Percentiles rank a stretch among this genome's conserved stretches.
phyloP scores from a whole-genome alignment of 2,888 invertebrate genomes.

The Cerceris rybyensis region DNA sequence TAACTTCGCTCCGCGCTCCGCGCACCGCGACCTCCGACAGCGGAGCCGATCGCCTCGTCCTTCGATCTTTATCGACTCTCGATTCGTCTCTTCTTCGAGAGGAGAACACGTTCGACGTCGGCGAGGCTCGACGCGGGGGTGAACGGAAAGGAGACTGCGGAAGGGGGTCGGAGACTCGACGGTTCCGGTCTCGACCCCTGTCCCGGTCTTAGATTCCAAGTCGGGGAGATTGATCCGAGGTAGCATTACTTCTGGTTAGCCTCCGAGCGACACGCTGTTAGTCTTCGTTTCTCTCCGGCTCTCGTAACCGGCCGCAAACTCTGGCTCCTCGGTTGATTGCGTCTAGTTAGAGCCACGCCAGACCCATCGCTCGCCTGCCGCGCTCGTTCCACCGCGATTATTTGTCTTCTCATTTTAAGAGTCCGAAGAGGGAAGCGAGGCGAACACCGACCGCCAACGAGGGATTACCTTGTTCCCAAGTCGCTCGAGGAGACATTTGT shows the following conservation, averaged over 20 bases:
- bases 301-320: slow-evolving; percentile 73
- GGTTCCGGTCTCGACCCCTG: slow-evolving; percentile 29
- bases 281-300: slow-evolving; percentile 79
- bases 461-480: slow-evolving; percentile 34
- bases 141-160: neutral
- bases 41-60: slow-evolving; percentile 77
- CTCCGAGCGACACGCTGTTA: slow-evolving; percentile 79
- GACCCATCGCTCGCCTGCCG: slow-evolving; percentile 77
- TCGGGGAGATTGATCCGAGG: slow-evolving; percentile 79
- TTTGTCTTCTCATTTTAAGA: slow-evolving; percentile 79
- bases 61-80: slow-evolving; percentile 72
- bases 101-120: no score
- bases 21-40: slow-evolving; percentile 60
- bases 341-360: slow-evolving; percentile 80
- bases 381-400: slow-evolving; percentile 74
- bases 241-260: slow-evolving; percentile 81
- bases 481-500: slow-evolving; percentile 35
- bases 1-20: slow-evolving; percentile 28
- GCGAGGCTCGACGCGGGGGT: neutral
- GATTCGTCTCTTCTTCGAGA: no score
- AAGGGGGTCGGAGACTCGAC: neutral
- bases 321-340: slow-evolving; percentile 78
- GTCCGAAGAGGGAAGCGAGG: slow-evolving; percentile 54
- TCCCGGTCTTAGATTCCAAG: slow-evolving; percentile 69
- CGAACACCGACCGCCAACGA: slow-evolving; percentile 31